Evolutionary conservation across 2,113 vertebrate genomes (phyloP), one percentile per base, ranked within the genome.

Genomic region (Charadrius vociferus): DNA sequence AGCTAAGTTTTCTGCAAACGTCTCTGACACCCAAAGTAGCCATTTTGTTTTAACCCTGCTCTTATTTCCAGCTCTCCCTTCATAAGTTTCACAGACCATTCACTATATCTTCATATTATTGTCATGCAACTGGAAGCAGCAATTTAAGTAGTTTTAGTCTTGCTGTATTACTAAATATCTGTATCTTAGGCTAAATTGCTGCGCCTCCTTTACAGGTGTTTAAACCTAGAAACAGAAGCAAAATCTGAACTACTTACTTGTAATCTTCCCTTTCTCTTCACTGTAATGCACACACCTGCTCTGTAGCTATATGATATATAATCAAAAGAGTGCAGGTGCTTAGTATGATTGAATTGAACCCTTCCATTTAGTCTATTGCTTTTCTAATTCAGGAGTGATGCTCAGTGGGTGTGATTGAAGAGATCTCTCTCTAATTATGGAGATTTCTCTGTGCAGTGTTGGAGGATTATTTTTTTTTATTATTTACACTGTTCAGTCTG

Each of bases 401-500:
- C 63, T 86, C 18, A 52, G 59, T 59, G 34, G 52, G 41, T 94
- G 43, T 92, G 90, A 97, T 85, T 94, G 90, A 97, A 97, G 77
- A 95, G 73, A 81, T 65, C 4, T 58, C 59, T 95, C 86, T 75
- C 81, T 98, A 96, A 97, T 97, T 98, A 96, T 45, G 50, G 88
- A 91, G 80, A 96, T 96, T 96, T 97, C 81, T 90, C 62, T 19
- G 26, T 94, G 83, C 74, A 65, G 47, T 89, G 75, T 88, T 93
- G 81, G 52, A 96, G 52, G 80, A 82, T 58, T 43, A 5, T 10
- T 43, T 90, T 80, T 96, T 70, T 86, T 66, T 95, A 75, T 95
- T 98, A 97, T 97, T 98, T 98, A 97, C 89, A 88, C 41, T 94
- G 62, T 91, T 97, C 86, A 95, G 78, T 94, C 95, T 97, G 83